Percentiles rank a stretch among this genome's conserved stretches.
phyloP scores from a whole-genome alignment of 35 echinoderm and acorn worm species.

The Lytechinus variegatus region DNA sequence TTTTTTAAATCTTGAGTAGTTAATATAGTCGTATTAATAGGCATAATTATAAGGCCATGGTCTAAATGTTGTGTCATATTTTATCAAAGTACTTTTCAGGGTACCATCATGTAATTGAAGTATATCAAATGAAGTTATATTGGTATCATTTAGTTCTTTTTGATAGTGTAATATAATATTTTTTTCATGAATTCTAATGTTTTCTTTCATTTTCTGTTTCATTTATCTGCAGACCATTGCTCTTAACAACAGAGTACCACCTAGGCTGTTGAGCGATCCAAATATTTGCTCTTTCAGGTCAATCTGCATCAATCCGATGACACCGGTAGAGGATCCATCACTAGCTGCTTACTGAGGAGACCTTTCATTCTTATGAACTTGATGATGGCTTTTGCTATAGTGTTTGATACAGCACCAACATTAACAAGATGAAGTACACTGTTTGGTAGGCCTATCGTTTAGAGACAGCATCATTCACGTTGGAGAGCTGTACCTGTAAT shows the following conservation, averaged over 20 bases:
- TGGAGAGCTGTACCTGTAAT: background rate
- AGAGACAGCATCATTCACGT: background rate
- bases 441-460: background rate
- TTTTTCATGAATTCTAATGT: background rate
- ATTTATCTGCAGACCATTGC: slow-evolving; percentile 69
- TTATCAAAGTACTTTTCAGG: too few species aligned
- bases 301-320: slow-evolving; percentile 86
- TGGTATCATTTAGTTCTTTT: too few species aligned
- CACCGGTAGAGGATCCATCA: slow-evolving; percentile 92
- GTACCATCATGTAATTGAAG: too few species aligned
- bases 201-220: slow-evolving; percentile 51
- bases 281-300: slow-evolving; percentile 93
- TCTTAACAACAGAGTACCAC: slow-evolving; percentile 79
- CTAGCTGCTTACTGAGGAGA: slow-evolving; percentile 73
- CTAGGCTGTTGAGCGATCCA: slow-evolving; percentile 91
- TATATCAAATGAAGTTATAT: too few species aligned
- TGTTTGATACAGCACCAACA: background rate
- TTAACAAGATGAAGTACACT: background rate
- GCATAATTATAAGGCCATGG: too few species aligned
- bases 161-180: background rate
- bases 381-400: background rate
- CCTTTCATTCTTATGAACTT: background rate
- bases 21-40: too few species aligned
- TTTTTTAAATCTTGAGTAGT: too few species aligned
- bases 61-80: too few species aligned